A percentile compares a stretch with the other conserved stretches of the same genome.
phyloP scores from a whole-genome alignment of 2,888 invertebrate genomes.

The Cryptocephalus moraei region DNA sequence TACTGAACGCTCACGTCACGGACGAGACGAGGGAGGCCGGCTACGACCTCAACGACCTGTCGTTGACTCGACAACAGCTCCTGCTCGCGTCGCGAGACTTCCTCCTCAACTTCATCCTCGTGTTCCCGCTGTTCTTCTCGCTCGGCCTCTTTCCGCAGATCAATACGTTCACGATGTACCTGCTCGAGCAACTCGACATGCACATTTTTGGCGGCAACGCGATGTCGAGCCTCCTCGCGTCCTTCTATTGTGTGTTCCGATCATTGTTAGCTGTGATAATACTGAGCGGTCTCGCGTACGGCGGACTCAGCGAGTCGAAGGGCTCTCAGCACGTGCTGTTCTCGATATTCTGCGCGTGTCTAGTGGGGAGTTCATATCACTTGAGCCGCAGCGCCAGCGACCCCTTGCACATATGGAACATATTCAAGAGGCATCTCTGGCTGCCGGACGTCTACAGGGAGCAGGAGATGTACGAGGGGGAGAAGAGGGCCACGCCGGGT shows the following conservation, averaged over 20 bases:
- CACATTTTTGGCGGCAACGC: constrained; percentile 85
- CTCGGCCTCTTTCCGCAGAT: constrained; percentile 94
- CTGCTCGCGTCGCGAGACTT: constrained; percentile 61
- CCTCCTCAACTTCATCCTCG: constrained; percentile 68
- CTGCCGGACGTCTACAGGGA: constrained; percentile 63
- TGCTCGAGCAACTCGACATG: constrained; percentile 92
- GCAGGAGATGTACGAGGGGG: constrained; percentile 14
- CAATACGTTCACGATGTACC: constrained; percentile 92
- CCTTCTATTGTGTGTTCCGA: constrained; percentile 71
- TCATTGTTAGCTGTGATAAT: constrained; percentile 70
- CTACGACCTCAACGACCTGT: constrained; percentile 8
- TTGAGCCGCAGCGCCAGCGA: constrained; percentile 88
- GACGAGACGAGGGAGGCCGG: constrained; percentile 29
- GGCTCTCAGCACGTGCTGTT: constrained; percentile 86
- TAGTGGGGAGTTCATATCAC: constrained; percentile 84
- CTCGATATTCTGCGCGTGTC: constrained; percentile 85
- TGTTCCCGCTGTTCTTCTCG: constrained; percentile 90
- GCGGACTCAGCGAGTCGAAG: constrained; percentile 73
- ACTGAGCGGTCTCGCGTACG: constrained; percentile 80
- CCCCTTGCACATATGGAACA: constrained; percentile 79
- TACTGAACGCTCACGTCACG: constrained; percentile 32
- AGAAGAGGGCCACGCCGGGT: constrained; percentile 6
- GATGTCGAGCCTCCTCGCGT: constrained; percentile 71
- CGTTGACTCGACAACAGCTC: constrained; percentile 44
- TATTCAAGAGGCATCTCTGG: constrained; percentile 71